Evolutionary conservation across 2,888 invertebrate genomes (phyloP), one percentile per base, ranked within the genome.

Genomic region (Metallyticus violacea): DNA sequence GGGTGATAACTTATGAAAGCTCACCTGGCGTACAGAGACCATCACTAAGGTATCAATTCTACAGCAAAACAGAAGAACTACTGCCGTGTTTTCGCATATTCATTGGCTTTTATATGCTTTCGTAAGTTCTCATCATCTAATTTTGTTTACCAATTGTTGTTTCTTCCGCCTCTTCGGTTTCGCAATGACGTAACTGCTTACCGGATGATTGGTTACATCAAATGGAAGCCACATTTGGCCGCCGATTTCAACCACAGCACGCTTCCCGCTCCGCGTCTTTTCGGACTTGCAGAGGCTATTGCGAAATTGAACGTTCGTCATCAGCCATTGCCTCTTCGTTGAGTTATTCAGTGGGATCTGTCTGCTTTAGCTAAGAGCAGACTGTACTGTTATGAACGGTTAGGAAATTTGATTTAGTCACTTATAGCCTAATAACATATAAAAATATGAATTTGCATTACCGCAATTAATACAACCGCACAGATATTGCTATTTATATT

Each of bases 131-230:
- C 15, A 62, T 62, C 40, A 62, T 62, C 40, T 62, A 22, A 62
- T 62, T 62, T 62, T 62, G 40, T 62, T 62, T 62, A 62, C 40
- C 40, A 62, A 62, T 62, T 62, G 40, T 62, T 62, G 15, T 62
- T 4, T 62, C 40, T 62, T 62, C 40, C 40, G 40, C 40, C 40
- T 62, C 15, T 62, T 62, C 15, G 40, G 40, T 62, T 62, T 62
- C 40, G 40, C 40, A 62, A 62, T 62, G 40, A 62, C 40, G 40
- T 62, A 62, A 62, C 40, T 15, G 9, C 76, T 83, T 83, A 9
- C 76, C 83, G 77, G 77, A 83, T 27, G 83, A 83, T 26, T 83
- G 22, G 83, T 76, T 30, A 2, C 83, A 83, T 83, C 83, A 79
- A 83, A 26, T 83, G 77, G 83, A 76, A 77, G 76, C 77, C 82